Conservation (phyloP, 2,113 vertebrate genomes). For the Salvelinus alpinus region DNA sequence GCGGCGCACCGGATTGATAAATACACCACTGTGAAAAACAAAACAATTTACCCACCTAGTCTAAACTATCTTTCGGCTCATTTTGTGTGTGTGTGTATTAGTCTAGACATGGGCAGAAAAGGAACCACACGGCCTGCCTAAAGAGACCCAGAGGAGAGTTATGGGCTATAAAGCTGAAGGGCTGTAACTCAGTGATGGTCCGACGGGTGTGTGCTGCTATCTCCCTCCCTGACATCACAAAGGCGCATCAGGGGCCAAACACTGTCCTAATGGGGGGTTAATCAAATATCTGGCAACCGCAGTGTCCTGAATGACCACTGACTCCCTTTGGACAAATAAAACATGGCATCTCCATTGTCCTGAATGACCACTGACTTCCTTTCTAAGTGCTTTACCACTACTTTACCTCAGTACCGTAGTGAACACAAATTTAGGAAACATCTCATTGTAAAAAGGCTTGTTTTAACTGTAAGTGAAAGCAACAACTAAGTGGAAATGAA, state of each 20-base stretch:
- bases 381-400: neutral
- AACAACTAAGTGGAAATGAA: too few relatives aligned
- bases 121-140: constrained; percentile 69
- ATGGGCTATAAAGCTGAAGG: neutral
- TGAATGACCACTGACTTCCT: neutral
- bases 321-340: neutral
- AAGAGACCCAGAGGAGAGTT: constrained; percentile 71
- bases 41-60: constrained; percentile 73
- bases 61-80: constrained; percentile 53
- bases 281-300: constrained; percentile 58
- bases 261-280: constrained; percentile 48
- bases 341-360: neutral
- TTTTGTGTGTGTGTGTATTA: constrained; percentile 29
- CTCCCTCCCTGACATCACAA: constrained; percentile 38
- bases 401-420: neutral
- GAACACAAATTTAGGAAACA: neutral
- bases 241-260: constrained; percentile 46
- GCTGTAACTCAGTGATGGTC: constrained; percentile 25
- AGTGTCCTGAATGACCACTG: constrained; percentile 30
- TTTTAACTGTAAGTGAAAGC: too few relatives aligned
- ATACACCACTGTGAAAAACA: constrained; percentile 65
- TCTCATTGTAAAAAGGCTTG: neutral
- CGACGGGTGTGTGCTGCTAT: constrained; percentile 17
- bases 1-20: constrained; percentile 52
- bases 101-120: constrained; percentile 67